Evolutionary conservation across 2,113 vertebrate genomes (phyloP).

Genomic region (Eurypyga helias): DNA sequence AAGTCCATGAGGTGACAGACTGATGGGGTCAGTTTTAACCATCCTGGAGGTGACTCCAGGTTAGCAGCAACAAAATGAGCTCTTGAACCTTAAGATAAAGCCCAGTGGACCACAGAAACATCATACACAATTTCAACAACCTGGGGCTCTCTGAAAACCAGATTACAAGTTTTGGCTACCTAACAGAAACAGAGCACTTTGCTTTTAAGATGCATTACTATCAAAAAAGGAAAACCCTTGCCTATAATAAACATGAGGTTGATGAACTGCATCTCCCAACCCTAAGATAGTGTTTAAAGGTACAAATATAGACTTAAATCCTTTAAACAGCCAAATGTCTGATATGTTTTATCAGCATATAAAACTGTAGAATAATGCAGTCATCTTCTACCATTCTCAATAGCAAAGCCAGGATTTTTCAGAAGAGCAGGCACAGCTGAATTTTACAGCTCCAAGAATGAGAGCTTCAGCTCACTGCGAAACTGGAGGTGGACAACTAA

Average conservation of each 20-base stretch:
- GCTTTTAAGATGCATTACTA: neutral
- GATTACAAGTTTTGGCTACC: neutral
- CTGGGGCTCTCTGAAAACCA: neutral
- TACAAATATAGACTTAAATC: neutral
- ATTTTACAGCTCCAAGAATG: neutral
- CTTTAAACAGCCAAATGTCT: neutral
- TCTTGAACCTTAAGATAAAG: neutral
- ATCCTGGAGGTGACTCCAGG: neutral
- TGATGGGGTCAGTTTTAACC: neutral
- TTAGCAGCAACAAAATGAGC: neutral
- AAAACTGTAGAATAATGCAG: neutral
- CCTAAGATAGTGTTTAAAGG: neutral
- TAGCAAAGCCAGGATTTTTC: neutral
- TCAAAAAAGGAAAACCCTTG: neutral
- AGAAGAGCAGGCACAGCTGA: neutral
- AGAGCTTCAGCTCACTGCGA: neutral
- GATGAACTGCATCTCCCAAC: neutral
- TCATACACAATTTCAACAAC: slow-evolving; percentile 19
- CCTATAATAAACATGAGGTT: neutral
- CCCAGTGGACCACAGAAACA: neutral
- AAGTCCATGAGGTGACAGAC: neutral
- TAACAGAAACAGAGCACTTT: neutral
- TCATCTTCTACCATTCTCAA: neutral
- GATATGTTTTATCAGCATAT: neutral
- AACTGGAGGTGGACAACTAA: neutral